phyloP scores from a whole-genome alignment of 2,797 vertebrate species.

The Sebastes diaconus region DNA sequence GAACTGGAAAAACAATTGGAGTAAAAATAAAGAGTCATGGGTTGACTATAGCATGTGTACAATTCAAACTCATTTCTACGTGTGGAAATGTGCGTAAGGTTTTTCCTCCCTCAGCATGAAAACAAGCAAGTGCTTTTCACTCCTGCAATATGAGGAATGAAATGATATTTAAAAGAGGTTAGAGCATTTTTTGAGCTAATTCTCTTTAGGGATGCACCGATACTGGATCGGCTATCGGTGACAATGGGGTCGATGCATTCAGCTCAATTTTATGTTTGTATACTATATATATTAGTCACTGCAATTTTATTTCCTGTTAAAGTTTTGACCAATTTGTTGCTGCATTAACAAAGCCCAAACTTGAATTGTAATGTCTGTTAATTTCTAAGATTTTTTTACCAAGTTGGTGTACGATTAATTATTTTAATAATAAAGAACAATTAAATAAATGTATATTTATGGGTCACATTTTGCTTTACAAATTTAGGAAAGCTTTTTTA shows the following conservation, averaged over 20 bases:
- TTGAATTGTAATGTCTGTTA: too few relatives aligned
- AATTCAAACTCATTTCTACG: conserved; percentile 36
- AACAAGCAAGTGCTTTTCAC: background rate
- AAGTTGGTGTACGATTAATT: too few relatives aligned
- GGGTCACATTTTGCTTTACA: too few relatives aligned
- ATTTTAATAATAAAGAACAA: too few relatives aligned
- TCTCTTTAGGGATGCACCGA: background rate
- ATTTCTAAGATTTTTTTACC: too few relatives aligned
- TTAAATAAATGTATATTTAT: too few relatives aligned
- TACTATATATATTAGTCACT: background rate
- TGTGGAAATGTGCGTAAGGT: background rate
- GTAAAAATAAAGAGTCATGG: background rate
- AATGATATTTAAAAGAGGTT: background rate
- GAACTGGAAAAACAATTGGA: conserved; percentile 55
- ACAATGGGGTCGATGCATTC: too few relatives aligned
- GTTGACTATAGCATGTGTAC: background rate
- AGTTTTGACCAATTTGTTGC: background rate
- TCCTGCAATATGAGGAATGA: background rate
- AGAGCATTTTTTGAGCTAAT: conserved; percentile 9
- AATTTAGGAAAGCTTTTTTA: too few relatives aligned
- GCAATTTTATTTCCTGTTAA: background rate
- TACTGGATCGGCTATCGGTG: background rate
- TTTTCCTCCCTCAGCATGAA: conserved; percentile 1
- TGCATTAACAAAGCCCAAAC: too few relatives aligned
- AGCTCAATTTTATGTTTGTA: background rate